Conservation (phyloP, 2,113 vertebrate genomes). For the Ceyx cyanopectus region DNA sequence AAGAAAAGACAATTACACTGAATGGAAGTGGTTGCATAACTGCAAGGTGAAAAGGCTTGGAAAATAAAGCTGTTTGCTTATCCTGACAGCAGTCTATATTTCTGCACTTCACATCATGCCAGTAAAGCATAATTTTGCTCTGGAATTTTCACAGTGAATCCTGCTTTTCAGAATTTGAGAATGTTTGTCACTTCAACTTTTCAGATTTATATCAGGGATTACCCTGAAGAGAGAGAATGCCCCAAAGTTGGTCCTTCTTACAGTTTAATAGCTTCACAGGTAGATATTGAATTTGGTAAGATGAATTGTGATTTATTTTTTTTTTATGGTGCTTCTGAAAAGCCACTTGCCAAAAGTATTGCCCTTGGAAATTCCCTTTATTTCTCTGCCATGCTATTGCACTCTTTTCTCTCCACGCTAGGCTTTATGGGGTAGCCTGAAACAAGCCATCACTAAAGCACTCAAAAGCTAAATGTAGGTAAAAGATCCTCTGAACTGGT, state of each 20-base stretch:
- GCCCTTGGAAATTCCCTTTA: neutral
- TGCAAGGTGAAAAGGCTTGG: neutral
- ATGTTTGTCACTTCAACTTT: neutral
- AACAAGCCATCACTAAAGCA: neutral
- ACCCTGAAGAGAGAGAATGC: neutral
- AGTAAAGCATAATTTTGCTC: neutral
- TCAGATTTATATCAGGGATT: neutral
- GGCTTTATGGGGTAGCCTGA: neutral
- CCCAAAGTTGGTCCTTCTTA: neutral
- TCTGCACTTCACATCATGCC: neutral
- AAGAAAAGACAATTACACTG: neutral
- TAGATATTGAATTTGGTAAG: neutral
- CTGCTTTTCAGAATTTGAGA: neutral
- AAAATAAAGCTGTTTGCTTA: neutral
- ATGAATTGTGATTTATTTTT: neutral
- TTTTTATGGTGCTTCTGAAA: conserved; percentile 3
- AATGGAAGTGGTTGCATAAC: neutral
- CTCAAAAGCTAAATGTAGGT: neutral
- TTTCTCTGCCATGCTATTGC: neutral
- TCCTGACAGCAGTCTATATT: neutral
- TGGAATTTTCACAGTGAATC: neutral
- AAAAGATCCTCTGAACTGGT: neutral
- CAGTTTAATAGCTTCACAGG: neutral
- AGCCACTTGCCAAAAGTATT: neutral
- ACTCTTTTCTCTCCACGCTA: neutral